Percentiles rank a stretch among this genome's conserved stretches.
Evolutionary conservation across 2,113 vertebrate species (phyloP).

Genomic region (Stomatorhinus ivindoensis): DNA sequence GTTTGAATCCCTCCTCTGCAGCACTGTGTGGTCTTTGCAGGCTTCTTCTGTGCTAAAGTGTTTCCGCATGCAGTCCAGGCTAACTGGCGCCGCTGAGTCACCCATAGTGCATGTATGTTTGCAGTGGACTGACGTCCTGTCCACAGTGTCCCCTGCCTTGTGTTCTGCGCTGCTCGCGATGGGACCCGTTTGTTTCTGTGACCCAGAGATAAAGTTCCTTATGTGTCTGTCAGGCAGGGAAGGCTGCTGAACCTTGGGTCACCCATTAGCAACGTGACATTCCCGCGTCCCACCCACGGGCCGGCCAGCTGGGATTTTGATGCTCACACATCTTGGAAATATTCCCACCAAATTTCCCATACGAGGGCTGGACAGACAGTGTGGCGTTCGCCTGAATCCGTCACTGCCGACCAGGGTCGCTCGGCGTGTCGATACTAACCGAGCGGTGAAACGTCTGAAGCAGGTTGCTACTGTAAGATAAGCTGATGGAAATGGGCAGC

Average conservation of each 20-base stretch:
- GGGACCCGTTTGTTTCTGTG: not conserved
- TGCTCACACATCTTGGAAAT: not conserved
- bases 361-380: not conserved
- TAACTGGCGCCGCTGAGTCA: not conserved
- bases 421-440: not conserved
- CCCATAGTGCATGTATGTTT: not conserved
- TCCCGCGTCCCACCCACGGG: not conserved
- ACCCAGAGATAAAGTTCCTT: not conserved
- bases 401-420: not conserved
- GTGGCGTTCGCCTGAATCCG: not conserved
- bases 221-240: not conserved
- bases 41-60: not conserved
- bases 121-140: not conserved
- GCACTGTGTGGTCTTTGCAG: not conserved
- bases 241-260: not conserved
- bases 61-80: not conserved
- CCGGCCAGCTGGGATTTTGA: not conserved
- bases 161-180: not conserved
- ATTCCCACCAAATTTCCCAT: not conserved
- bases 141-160: not conserved
- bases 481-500: not conserved
- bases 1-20: not conserved
- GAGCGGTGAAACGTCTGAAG: not conserved
- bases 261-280: not conserved
- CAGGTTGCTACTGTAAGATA: not conserved